Percentiles rank a stretch among this genome's conserved stretches.
phyloP scores from a whole-genome alignment of 2,888 invertebrate genomes.

The Carterocephalus palaemon region DNA sequence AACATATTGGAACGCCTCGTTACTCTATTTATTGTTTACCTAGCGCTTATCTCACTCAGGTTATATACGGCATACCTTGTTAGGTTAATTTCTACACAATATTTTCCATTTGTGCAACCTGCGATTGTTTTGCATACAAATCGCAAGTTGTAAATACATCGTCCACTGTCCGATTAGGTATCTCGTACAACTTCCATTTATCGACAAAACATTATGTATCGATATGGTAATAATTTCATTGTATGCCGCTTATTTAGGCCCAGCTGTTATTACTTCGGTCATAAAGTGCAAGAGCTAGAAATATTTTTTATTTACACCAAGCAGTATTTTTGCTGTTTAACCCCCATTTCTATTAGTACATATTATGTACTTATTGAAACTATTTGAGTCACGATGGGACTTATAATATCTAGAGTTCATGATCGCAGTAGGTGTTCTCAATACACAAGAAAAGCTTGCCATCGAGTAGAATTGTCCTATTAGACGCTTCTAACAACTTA shows the following conservation, averaged over 20 bases:
- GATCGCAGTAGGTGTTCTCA: no score
- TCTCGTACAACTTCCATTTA: constrained; percentile 60
- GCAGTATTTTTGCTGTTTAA: no score
- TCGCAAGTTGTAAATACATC: constrained; percentile 60
- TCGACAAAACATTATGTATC: constrained; percentile 38
- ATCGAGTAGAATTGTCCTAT: no score
- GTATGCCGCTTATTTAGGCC: constrained; percentile 38
- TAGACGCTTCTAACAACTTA: no score
- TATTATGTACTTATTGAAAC: no score
- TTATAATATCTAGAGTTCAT: no score
- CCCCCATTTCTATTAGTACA: no score
- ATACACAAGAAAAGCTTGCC: no score
- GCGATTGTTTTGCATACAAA: constrained; percentile 68
- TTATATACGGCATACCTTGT: constrained; percentile 62
- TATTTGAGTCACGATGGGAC: no score
- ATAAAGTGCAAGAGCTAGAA: constrained; percentile 7
- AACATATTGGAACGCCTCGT: constrained; percentile 61
- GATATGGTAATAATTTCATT: constrained; percentile 43
- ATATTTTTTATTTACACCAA: no score
- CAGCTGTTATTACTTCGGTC: constrained; percentile 26
- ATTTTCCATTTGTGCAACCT: constrained; percentile 54
- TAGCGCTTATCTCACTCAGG: constrained; percentile 55
- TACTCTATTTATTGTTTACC: constrained; percentile 65
- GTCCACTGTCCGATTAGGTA: constrained; percentile 52
- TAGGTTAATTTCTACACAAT: constrained; percentile 58